Percentiles rank a stretch among this genome's conserved stretches.
These are phyloP conservation scores for Drosophila funebris DNA, from an alignment of 1,140 invertebrate species.

Conservation along the genomic window DNA sequence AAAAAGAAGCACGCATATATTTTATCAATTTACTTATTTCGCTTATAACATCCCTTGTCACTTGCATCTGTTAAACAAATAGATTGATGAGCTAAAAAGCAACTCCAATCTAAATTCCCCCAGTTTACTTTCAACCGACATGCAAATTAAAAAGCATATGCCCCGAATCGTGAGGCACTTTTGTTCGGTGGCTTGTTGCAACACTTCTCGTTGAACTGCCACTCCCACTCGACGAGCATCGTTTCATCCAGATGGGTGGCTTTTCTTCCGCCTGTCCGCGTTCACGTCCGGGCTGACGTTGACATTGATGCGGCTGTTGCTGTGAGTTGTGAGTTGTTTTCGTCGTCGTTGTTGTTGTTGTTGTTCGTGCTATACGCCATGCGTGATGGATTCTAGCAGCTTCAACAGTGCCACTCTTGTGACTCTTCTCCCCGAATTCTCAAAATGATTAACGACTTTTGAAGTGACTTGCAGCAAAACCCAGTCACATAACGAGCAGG, in stretches of 20 bases:
- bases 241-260: constrained; percentile 46
- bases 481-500: constrained; percentile 53
- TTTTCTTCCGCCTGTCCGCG: constrained; percentile 61
- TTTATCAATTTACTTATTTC: no score
- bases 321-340: constrained; percentile 25
- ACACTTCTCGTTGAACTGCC: background rate
- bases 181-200: constrained; percentile 17
- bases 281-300: constrained; percentile 58
- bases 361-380: constrained; percentile 48
- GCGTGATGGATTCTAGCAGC: constrained; percentile 72
- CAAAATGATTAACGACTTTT: constrained; percentile 83
- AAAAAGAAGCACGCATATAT: no score
- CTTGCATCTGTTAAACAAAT: background rate
- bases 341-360: constrained; percentile 13
- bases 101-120: background rate
- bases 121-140: constrained; percentile 22
- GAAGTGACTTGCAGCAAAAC: constrained; percentile 79
- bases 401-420: constrained; percentile 37
- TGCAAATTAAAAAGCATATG: constrained; percentile 66
- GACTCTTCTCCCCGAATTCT: constrained; percentile 15
- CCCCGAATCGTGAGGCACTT: constrained; percentile 54
- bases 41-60: background rate
- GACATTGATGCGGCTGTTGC: constrained; percentile 74
- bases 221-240: constrained; percentile 7
- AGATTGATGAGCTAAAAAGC: background rate